Conservation (phyloP, 2,113 vertebrate genomes). For the Hypocryptadius cinnamomeus region DNA sequence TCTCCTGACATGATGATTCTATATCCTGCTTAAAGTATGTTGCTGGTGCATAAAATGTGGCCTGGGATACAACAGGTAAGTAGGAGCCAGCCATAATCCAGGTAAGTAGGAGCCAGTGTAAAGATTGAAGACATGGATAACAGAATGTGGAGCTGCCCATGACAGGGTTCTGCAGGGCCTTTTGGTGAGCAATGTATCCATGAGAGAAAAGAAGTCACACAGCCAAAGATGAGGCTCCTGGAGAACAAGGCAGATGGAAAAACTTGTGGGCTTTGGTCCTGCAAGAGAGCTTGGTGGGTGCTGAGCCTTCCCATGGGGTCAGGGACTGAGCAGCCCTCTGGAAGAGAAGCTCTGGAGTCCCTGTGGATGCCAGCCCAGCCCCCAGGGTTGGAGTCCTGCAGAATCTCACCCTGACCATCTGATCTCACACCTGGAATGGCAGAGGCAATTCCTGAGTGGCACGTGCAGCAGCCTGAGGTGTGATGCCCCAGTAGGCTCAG, state of each 20-base stretch:
- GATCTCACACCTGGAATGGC: not conserved
- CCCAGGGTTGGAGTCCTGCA: not conserved
- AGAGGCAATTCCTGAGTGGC: not conserved
- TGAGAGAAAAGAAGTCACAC: not conserved
- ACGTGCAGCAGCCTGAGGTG: fast-evolving
- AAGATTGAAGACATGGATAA: not conserved
- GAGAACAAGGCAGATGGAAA: not conserved
- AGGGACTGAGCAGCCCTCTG: not conserved
- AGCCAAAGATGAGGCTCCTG: not conserved
- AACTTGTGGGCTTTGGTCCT: not conserved
- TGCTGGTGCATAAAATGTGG: not conserved
- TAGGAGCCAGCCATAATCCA: not conserved
- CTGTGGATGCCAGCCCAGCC: not conserved
- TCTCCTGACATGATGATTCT: not conserved
- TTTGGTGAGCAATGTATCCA: not conserved
- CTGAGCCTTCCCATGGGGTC: not conserved
- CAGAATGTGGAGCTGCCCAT: not conserved
- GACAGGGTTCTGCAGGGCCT: not conserved
- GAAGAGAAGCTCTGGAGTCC: not conserved
- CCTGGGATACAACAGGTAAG: not conserved
- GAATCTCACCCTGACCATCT: not conserved
- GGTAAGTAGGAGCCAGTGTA: not conserved
- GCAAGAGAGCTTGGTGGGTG: not conserved
- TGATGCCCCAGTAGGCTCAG: fast-evolving
- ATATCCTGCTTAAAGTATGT: not conserved